A percentile compares a stretch with the other conserved stretches of the same genome.
Conservation (phyloP, 2,797 vertebrate species). For the Zenarchopterus dispar region DNA sequence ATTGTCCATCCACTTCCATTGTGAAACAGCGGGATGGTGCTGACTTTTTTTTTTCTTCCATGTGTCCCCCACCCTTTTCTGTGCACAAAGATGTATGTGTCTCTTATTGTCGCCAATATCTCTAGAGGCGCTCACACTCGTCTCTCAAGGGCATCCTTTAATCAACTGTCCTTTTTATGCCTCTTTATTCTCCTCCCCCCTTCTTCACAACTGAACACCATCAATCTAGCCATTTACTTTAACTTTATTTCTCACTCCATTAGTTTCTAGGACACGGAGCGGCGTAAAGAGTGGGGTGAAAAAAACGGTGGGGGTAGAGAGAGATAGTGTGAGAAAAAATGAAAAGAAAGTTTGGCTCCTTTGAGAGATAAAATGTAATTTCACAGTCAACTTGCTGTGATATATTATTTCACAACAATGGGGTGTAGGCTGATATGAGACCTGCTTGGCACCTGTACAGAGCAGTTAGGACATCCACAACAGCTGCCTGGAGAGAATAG, state of each 20-base stretch:
- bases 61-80: background rate
- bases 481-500: conserved; percentile 50
- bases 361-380: conserved; percentile 83
- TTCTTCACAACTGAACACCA: conserved; percentile 65
- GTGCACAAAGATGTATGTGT: conserved; percentile 1
- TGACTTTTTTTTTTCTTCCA: background rate
- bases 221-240: conserved; percentile 79
- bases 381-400: conserved; percentile 85
- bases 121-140: conserved; percentile 17
- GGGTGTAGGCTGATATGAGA: conserved; percentile 64
- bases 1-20: conserved; percentile 1
- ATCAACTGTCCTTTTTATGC: conserved; percentile 67
- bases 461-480: conserved; percentile 59
- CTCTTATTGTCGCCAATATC: conserved; percentile 28
- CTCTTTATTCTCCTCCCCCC: conserved; percentile 41
- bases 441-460: conserved; percentile 66
- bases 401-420: conserved; percentile 81
- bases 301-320: background rate
- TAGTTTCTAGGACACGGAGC: conserved; percentile 78
- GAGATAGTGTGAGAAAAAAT: conserved; percentile 41
- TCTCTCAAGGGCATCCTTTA: conserved; percentile 74
- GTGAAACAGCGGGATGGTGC: background rate
- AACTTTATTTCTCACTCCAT: conserved; percentile 83
- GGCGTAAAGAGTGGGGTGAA: conserved; percentile 39
- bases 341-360: conserved; percentile 75